Evolutionary conservation across 1,140 invertebrate genomes (phyloP).

Genomic region (Ceratoteleas bidentatus): DNA sequence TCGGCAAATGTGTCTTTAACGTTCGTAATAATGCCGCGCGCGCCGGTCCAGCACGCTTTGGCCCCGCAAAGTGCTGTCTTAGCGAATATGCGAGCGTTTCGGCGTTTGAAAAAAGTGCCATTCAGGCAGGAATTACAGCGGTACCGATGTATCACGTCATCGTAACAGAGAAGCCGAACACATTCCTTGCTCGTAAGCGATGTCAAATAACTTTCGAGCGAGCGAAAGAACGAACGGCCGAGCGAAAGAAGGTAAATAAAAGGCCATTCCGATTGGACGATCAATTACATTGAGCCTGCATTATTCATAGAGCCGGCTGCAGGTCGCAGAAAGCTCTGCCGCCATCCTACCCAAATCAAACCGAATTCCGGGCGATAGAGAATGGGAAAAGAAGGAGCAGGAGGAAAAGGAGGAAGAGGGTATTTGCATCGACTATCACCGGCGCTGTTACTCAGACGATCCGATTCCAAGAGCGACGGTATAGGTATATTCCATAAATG

Average conservation of each 20-base stretch:
- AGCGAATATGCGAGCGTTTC: conserved; percentile 47
- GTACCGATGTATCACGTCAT: conserved; percentile 68
- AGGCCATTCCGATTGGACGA: conserved; percentile 81
- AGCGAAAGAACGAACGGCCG: conserved; percentile 73
- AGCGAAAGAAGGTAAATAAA: conserved; percentile 81
- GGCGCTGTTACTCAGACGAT: conserved; percentile 68
- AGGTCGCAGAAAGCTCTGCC: conserved; percentile 78
- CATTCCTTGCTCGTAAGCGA: conserved; percentile 76
- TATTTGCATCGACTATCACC: conserved; percentile 76
- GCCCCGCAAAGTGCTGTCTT: conserved; percentile 45
- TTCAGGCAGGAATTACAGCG: conserved; percentile 53
- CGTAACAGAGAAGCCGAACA: conserved; percentile 67
- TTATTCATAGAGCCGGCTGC: conserved; percentile 79
- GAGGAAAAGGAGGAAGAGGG: conserved; percentile 60
- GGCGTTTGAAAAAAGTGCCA: conserved; percentile 44
- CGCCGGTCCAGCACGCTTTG: conserved; percentile 9
- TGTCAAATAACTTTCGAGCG: conserved; percentile 78
- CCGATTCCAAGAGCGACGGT: conserved; percentile 57
- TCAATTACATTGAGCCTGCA: conserved; percentile 81
- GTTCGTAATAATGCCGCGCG: conserved; percentile 24
- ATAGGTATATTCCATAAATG: conserved; percentile 64
- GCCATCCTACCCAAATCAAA: conserved; percentile 72
- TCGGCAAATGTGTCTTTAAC: conserved; percentile 27
- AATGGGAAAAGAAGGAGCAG: conserved; percentile 55
- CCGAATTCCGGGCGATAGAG: conserved; percentile 65